Percentiles rank a stretch among this genome's conserved stretches.
phyloP scores from a whole-genome alignment of 2,113 vertebrate genomes.

The Gopherus flavomarginatus region DNA sequence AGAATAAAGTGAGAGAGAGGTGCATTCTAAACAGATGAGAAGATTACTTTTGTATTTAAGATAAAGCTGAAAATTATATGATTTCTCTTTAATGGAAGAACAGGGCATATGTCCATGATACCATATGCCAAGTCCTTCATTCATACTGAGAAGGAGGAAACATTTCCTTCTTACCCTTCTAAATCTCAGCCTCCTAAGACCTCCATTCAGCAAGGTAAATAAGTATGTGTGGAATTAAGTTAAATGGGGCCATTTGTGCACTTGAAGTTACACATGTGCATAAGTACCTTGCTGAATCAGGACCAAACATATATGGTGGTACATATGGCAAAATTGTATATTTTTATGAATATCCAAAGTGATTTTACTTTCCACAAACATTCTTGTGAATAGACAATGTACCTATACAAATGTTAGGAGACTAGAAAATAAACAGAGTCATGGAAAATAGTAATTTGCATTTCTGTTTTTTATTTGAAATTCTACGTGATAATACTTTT shows the following conservation, averaged over 20 bases:
- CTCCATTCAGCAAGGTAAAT: not conserved
- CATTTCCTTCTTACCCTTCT: not conserved
- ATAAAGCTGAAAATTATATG: not conserved
- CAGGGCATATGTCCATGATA: not conserved
- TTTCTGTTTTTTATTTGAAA: not conserved
- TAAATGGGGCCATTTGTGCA: not conserved
- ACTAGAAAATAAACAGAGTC: not conserved
- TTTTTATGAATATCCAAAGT: not conserved
- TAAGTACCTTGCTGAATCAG: not conserved
- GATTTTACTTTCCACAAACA: not conserved
- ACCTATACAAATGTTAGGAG: fast-evolving
- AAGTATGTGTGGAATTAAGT: not conserved
- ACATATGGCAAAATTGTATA: not conserved
- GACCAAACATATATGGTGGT: not conserved
- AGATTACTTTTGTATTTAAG: not conserved
- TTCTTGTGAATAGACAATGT: not conserved
- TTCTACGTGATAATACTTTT: not conserved
- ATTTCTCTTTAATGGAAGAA: too few relatives aligned
- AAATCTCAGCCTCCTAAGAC: not conserved
- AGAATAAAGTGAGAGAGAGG: not conserved
- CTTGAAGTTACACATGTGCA: fast-evolving
- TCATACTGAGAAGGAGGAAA: not conserved
- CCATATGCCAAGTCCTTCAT: not conserved
- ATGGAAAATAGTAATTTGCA: not conserved
- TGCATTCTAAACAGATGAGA: not conserved